phyloP scores from a whole-genome alignment of 1,140 invertebrate species.

The Tribolium madens region DNA sequence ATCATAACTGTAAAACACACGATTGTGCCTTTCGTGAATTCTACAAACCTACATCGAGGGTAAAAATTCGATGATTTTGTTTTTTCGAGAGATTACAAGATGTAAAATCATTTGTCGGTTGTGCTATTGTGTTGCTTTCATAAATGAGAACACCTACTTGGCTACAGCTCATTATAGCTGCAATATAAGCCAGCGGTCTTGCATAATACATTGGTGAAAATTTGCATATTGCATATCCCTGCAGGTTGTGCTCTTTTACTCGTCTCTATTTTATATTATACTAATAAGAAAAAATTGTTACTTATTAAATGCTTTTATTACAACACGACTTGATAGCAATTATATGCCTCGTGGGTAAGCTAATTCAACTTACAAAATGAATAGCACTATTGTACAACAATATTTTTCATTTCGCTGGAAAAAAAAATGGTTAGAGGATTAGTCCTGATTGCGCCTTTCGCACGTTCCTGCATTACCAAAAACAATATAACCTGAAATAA shows the following conservation, averaged over 20 bases:
- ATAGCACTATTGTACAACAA: background rate
- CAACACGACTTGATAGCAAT: background rate
- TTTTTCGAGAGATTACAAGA: background rate
- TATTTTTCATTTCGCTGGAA: background rate
- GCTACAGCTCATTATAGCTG: conserved; percentile 40
- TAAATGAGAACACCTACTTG: conserved; percentile 46
- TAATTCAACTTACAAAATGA: background rate
- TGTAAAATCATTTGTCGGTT: conserved; percentile 10
- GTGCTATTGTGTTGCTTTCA: conserved; percentile 13
- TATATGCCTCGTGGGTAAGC: conserved; percentile 8
- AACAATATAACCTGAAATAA: conserved; percentile 45
- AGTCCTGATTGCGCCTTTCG: conserved; percentile 38
- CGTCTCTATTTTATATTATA: conserved; percentile 6
- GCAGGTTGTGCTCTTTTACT: conserved; percentile 22
- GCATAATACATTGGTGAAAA: conserved; percentile 38
- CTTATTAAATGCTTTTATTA: conserved; percentile 9
- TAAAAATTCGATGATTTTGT: background rate
- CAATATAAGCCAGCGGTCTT: conserved; percentile 44
- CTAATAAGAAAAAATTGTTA: conserved; percentile 9
- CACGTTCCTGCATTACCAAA: conserved; percentile 45
- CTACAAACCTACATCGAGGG: background rate
- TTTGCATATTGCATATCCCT: conserved; percentile 44
- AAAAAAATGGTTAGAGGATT: background rate
- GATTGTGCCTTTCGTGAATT: conserved; percentile 1
- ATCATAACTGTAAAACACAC: conserved; percentile 20